Evolutionary conservation across 2,113 vertebrate genomes (phyloP), one percentile per base, ranked within the genome.

Genomic region (Sapayoa aenigma): DNA sequence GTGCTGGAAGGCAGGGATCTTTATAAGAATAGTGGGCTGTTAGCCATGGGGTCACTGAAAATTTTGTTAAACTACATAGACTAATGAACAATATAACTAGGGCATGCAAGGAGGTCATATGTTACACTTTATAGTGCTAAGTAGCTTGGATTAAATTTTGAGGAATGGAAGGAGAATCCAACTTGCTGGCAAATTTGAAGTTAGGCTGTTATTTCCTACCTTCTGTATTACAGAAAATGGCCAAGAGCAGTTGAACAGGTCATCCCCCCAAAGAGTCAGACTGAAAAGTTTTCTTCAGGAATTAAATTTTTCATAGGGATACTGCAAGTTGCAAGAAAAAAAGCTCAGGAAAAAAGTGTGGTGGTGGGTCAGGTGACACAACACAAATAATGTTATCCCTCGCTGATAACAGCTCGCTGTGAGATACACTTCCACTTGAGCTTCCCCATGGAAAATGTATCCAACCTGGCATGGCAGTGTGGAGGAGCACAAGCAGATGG

Each of bases 321-420:
- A 58, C 12, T 44, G 24, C 16, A 60, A 81, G 14, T 12, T 68
- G 6, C 6, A 62, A 77, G 24, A 74, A 44, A 60, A 59, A 60
- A 66, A 76, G 20, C 30, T 14, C 35, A 52, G 30, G 37, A 80
- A 37, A n/a, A 35, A 58, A 37, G 16, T 22, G 46, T 27, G 44
- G 14, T 33, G 17, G 20, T 18, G 33, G n/a, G 13, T 53, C 55
- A 89, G 56, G 20, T 39, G 46, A 22, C 44, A 50, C 30, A 21
- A 69, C 24, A 24, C 25, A n/a, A 65, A 30, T 2, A 4, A 10
- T 1, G 1, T 67, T 50, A 58, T 3, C 14, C 56, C 46, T 50
- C 50, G 49, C 25, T 1, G 0, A 20, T 24, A 72, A 31, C 25
- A 0, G 0, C 27, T 84, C 1, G 0, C 27, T 15, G 3, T 11